Evolutionary conservation across 2,113 vertebrate genomes (phyloP).

Genomic region (Hydrochoerus hydrochaeris): DNA sequence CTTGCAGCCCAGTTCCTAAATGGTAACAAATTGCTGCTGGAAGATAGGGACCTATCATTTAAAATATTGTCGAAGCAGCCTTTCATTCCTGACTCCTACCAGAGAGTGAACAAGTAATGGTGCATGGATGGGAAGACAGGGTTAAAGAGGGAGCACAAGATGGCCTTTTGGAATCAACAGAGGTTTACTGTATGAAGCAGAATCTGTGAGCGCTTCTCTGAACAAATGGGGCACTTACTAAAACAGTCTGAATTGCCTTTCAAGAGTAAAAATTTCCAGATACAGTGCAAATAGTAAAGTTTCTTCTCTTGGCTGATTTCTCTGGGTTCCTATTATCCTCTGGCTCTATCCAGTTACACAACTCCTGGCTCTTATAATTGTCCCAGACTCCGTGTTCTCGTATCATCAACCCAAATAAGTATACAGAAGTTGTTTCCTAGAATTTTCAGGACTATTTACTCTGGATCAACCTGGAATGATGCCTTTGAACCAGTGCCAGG

Average conservation of each 20-base stretch:
- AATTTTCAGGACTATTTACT: background rate
- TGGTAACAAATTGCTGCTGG: background rate
- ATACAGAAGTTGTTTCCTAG: background rate
- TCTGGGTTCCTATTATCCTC: background rate
- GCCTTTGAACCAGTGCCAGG: background rate
- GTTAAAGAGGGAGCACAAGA: background rate
- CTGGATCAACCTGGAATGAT: background rate
- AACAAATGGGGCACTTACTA: background rate
- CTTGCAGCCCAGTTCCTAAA: background rate
- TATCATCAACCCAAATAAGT: background rate
- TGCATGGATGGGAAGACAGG: background rate
- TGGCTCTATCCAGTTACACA: background rate
- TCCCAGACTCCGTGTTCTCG: background rate
- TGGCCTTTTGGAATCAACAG: background rate
- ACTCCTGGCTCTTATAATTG: background rate
- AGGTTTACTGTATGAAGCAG: background rate
- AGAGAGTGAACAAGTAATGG: background rate
- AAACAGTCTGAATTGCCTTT: constrained; percentile 14
- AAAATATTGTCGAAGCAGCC: background rate
- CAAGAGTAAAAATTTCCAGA: background rate
- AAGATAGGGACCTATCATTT: background rate
- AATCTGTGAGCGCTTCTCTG: background rate
- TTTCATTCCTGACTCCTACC: background rate
- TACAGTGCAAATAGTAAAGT: background rate
- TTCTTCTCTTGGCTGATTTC: background rate